Conservation (phyloP, 2,113 vertebrate genomes). For the Gadus chalcogrammus region DNA sequence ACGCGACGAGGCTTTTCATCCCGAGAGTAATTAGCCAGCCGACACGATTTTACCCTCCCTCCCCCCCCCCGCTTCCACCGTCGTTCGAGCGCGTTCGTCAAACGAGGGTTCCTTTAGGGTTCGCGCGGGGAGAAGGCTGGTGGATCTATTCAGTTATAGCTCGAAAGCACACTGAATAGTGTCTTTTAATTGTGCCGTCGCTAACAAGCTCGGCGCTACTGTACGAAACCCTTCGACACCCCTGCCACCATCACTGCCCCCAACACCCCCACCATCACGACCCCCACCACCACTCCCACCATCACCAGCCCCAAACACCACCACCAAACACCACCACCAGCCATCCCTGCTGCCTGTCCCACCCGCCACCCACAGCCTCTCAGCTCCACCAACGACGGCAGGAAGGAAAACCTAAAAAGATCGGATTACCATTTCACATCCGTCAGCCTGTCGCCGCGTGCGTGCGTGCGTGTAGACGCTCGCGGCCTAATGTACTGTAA, state of each 20-base stretch:
- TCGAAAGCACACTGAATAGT: conserved; percentile 64
- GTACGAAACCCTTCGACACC: conserved; percentile 48
- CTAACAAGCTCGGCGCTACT: conserved; percentile 66
- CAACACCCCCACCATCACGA: no score
- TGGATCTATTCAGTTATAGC: conserved; percentile 55
- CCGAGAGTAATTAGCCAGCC: conserved; percentile 70
- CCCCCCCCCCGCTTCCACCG: not conserved
- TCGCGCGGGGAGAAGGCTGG: conserved; percentile 1
- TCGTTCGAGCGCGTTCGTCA: conserved; percentile 62
- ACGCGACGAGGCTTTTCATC: conserved; percentile 68
- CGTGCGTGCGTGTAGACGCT: no score
- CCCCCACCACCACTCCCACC: no score
- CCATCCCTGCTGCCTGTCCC: not conserved
- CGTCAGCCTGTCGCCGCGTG: no score
- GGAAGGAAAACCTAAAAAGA: conserved; percentile 34
- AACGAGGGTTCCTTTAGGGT: conserved; percentile 57
- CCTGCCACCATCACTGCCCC: not conserved
- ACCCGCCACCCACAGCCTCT: conserved; percentile 26
- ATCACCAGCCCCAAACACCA: no score
- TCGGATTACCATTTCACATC: conserved; percentile 46
- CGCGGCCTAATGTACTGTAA: not conserved
- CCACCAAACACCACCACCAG: no score
- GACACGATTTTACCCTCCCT: conserved; percentile 62
- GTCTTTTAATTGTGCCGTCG: conserved; percentile 66
- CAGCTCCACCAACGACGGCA: conserved; percentile 64